phyloP scores from a whole-genome alignment of 1,140 invertebrate species.

The Drosophila micromelanica region DNA sequence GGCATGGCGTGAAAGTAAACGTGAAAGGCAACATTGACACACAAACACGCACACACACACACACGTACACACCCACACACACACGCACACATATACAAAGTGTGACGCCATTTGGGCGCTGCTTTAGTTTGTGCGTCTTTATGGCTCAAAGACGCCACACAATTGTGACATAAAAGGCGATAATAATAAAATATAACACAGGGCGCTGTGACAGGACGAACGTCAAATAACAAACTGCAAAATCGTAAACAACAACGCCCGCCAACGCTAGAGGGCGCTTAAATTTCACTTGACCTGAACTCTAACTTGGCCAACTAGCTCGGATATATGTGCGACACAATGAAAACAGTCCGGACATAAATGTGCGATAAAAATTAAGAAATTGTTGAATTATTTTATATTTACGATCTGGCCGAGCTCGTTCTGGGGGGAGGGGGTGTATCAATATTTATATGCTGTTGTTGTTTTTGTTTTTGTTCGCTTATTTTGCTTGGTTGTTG shows the following conservation, averaged over 20 bases:
- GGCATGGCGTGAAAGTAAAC: slow-evolving; percentile 77
- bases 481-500: slow-evolving; percentile 47
- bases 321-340: slow-evolving; percentile 24
- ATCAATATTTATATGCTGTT: slow-evolving; percentile 61
- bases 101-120: slow-evolving; percentile 38
- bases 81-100: slow-evolving; percentile 14
- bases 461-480: slow-evolving; percentile 29
- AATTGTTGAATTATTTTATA: slow-evolving; percentile 80
- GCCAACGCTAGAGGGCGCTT: slow-evolving; percentile 68
- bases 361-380: slow-evolving; percentile 79
- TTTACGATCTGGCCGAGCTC: slow-evolving; percentile 44
- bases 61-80: slow-evolving; percentile 9
- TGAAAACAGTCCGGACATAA: slow-evolving; percentile 58
- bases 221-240: slow-evolving; percentile 77
- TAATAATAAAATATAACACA: slow-evolving; percentile 80
- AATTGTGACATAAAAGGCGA: slow-evolving; percentile 82
- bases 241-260: slow-evolving; percentile 74
- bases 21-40: slow-evolving; percentile 46
- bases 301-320: slow-evolving; percentile 11
- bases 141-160: slow-evolving; percentile 78
- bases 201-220: slow-evolving; percentile 25
- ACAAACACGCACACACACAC: slow-evolving; percentile 27
- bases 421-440: slow-evolving; percentile 14
- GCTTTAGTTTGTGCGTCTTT: slow-evolving; percentile 82
- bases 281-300: slow-evolving; percentile 65